Evolutionary conservation across 1,140 invertebrate genomes (phyloP).

Genomic region (Drosophila bifasciata): DNA sequence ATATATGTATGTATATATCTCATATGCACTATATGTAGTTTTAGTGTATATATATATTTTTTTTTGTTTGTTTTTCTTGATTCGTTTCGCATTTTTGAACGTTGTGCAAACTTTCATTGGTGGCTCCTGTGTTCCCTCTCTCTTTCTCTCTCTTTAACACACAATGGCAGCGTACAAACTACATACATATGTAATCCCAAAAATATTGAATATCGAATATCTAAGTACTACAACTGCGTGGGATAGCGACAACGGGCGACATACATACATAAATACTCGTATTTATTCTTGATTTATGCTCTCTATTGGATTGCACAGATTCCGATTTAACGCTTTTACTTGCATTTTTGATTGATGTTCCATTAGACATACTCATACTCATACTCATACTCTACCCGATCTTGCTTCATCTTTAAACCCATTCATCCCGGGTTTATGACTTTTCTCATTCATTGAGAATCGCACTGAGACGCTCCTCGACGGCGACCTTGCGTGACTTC

Average conservation of each 20-base stretch:
- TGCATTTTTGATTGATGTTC: constrained; percentile 36
- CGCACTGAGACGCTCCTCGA: constrained; percentile 92
- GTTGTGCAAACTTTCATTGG: constrained; percentile 54
- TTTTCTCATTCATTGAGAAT: constrained; percentile 83
- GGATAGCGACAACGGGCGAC: constrained; percentile 17
- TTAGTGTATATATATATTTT: constrained; percentile 48
- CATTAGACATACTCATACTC: background rate
- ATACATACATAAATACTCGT: background rate
- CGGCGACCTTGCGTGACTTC: constrained; percentile 95
- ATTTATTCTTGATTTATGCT: constrained; percentile 41
- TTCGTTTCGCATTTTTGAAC: constrained; percentile 17
- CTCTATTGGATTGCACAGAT: constrained; percentile 31
- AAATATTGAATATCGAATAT: constrained; percentile 11
- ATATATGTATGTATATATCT: constrained; percentile 14
- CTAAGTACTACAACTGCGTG: constrained; percentile 12
- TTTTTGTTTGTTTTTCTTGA: constrained; percentile 15
- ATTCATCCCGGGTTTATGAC: constrained; percentile 77
- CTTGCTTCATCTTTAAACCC: constrained; percentile 56
- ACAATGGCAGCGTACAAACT: background rate
- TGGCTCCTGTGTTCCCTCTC: constrained; percentile 32
- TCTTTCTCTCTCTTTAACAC: too few relatives aligned
- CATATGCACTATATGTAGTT: constrained; percentile 19
- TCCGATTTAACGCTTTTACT: constrained; percentile 8
- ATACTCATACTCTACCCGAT: too few relatives aligned
- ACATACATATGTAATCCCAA: constrained; percentile 4